Base-by-base conservation (phyloP, 2,888 invertebrate genomes). In the Nemotelus nigrinus region DNA sequence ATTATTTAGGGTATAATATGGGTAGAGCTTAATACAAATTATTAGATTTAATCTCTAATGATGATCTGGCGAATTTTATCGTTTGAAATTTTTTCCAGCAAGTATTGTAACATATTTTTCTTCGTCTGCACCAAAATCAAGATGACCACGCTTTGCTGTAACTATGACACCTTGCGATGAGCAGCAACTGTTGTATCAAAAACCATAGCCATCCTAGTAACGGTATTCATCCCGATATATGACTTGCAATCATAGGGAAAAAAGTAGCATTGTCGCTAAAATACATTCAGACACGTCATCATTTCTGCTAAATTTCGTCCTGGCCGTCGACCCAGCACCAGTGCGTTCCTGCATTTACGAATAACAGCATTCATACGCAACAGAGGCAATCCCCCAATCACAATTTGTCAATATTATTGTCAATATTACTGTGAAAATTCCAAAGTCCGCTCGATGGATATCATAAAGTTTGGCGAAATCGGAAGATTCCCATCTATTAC, bases 331-430 rank as follows among this genome's bases (percentile, higher is more conserved):
- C 25, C 25, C 25, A 25, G 25, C 25, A 25, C 25, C 25, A 25
- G 25, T 25, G 25, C 25, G 25, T 25, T 25, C 25, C 25, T 25
- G 25, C 25, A 25, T 25, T 25, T 25, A 25, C 25, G 25, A 25
- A 25, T 25, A 25, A 25, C 25, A 25, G 25, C 25, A 25, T 25
- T 25, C 25, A 25, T 25, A 25, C 25, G 25, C 25, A 25, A 25
- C 25, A 25, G 25, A 25, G 25, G 25, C 55, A 55, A 70, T 70
- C 70, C 45, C 55, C 70, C 70, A 70, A 70, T 70, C 70, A 70
- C 70, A 70, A 70, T 70, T 70, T 70, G 70, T 70, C 70, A 70
- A 70, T 70, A 70, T 70, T 70, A 70, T 70, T 70, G 70, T 55
- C 70, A 43, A 70, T 70, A 70, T 55, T 70, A 70, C 55, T 70